Evolutionary conservation across 2,888 invertebrate species (phyloP), one percentile per base, ranked within the genome.

Genomic region (Junonia oenone): DNA sequence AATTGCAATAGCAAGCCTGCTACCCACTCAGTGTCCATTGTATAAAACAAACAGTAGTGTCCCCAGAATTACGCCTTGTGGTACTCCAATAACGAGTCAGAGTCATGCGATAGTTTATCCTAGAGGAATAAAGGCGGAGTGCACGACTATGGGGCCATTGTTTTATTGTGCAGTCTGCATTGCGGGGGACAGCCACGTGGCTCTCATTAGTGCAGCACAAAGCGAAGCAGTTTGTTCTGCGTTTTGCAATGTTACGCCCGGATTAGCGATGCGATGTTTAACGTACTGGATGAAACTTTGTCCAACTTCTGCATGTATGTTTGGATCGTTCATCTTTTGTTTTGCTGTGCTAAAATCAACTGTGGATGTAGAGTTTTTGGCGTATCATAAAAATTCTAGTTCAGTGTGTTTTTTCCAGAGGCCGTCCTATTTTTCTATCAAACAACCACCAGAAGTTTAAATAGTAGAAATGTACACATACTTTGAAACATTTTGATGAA

Each of bases 101-200:
- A 80, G 82, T 85, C 85, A 87, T 84, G 87, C 86, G 82, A 87
- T 80, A 76, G 75, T 81, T 78, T 76, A 75, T 84, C 82, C 84
- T 83, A 76, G 67, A 78, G 82, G 81, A 84, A 87, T 89, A 84
- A 84, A 82, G 84, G 76, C 76, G 72, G 80, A 82, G 79, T 81
- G 81, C 81, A 65, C 78, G 79, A 82, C 78, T 83, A 80, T 76
- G 71, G 76, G 71, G 75, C 78, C 75, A 87, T 89, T 89, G 88
- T 89, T 87, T 88, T 88, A 87, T 88, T 88, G 87, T 88, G 82
- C 81, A 81, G 83, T 73, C 89, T 90, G 89, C 89, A 89, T 79
- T 89, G 90, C 90, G 82, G 89, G 87, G 83, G 86, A 82, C 76
- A 73, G 87, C 83, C 88, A 90, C 89, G 90, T 90, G 90, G 85